Conservation (phyloP, 30 jellyfish, hydroid and myxozoan species). For the Aurelia sp. region DNA sequence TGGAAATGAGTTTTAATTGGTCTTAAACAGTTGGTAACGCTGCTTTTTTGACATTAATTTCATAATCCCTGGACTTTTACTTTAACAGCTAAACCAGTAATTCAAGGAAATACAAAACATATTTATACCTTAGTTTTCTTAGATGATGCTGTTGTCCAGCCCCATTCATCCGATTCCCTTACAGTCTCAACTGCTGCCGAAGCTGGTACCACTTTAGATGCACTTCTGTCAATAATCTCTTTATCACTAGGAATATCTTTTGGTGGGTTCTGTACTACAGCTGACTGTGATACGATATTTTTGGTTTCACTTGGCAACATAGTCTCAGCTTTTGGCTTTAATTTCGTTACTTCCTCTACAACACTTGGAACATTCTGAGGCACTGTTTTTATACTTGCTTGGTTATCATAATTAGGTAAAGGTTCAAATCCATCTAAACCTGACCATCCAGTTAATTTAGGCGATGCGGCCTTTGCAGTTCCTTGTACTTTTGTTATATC, state of each 20-base stretch:
- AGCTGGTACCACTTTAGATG: neutral
- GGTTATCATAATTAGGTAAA: constrained; percentile 42
- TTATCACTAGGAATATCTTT: constrained; percentile 29
- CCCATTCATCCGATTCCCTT: constrained; percentile 80
- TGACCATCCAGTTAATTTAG: constrained; percentile 93
- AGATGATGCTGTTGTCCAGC: constrained; percentile 96
- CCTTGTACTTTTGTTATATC: constrained; percentile 27
- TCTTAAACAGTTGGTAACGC: too few species aligned
- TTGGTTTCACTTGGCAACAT: neutral
- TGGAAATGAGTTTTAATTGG: too few species aligned
- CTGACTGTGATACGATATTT: neutral
- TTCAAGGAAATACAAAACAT: too few species aligned
- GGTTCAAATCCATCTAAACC: constrained; percentile 95
- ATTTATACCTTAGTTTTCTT: constrained; percentile 71
- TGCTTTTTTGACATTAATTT: too few species aligned
- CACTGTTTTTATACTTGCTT: neutral
- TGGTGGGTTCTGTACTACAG: neutral
- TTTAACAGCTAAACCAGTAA: too few species aligned
- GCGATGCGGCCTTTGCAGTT: constrained; percentile 49
- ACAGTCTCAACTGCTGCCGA: too few species aligned
- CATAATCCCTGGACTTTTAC: too few species aligned
- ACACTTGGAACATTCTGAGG: constrained; percentile 34
- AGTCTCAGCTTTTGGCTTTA: constrained; percentile 2
- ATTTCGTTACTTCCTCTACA: constrained; percentile 22
- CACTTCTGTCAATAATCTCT: neutral